phyloP scores from a whole-genome alignment of 92 coral and sea anemone species.

The Phenganax marumi region DNA sequence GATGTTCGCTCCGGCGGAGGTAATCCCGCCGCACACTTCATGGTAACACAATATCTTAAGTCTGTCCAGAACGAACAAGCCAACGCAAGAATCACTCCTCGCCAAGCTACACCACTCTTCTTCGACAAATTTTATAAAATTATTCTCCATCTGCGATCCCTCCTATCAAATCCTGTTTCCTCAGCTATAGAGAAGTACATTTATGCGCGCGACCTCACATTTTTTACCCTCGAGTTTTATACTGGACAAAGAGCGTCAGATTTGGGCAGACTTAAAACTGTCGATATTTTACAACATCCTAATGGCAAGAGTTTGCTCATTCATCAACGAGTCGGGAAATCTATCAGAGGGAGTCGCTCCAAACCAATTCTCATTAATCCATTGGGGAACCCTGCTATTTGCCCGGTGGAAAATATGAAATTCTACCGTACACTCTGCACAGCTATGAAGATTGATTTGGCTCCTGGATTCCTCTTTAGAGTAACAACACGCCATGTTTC shows the following conservation, averaged over 20 bases:
- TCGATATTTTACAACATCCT: slow-evolving; percentile 41
- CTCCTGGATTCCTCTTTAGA: slow-evolving; percentile 42
- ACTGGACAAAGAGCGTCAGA: slow-evolving; percentile 59
- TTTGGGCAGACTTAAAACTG: slow-evolving; percentile 58
- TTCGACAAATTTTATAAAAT: slow-evolving; percentile 43
- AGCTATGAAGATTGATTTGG: slow-evolving; percentile 40
- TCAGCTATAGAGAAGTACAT: slow-evolving; percentile 22
- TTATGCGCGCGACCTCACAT: slow-evolving; percentile 40
- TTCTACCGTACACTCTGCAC: slow-evolving; percentile 43
- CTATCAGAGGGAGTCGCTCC: slow-evolving; percentile 46
- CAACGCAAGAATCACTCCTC: slow-evolving; percentile 44
- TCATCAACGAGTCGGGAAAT: slow-evolving; percentile 59
- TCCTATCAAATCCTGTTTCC: slow-evolving; percentile 4
- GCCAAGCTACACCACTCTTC: slow-evolving; percentile 52
- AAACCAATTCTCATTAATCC: slow-evolving; percentile 47
- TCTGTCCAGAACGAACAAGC: slow-evolving; percentile 51
- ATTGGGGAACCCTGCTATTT: slow-evolving; percentile 56
- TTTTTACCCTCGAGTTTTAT: slow-evolving; percentile 37
- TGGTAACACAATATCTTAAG: slow-evolving; percentile 24
- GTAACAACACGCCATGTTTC: too few relatives aligned
- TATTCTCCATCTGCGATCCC: slow-evolving; percentile 44
- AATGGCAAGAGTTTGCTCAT: slow-evolving; percentile 45
- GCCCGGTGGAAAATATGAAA: slow-evolving; percentile 56
- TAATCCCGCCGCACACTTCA: neutral
- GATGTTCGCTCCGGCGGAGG: slow-evolving; percentile 49